Evolutionary conservation across 92 coral and sea anemone genomes (phyloP), one percentile per base, ranked within the genome.

Genomic region (Blastomussa wellsi): DNA sequence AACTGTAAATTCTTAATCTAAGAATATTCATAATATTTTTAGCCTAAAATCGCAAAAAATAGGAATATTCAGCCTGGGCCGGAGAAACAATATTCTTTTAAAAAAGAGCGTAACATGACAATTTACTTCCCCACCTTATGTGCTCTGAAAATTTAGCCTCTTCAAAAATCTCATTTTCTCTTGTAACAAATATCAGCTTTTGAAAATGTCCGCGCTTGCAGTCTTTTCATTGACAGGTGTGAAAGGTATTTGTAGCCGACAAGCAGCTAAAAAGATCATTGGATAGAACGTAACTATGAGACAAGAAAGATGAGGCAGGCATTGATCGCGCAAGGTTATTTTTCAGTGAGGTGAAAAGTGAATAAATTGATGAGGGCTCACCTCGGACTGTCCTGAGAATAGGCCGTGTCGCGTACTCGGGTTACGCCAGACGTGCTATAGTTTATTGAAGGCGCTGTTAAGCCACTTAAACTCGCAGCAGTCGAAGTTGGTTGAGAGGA

Each of bases 401-500:
- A 17, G 4, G 44, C n/a, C 13, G 22, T 22, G 26, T 22, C 75
- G 44, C 48, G 41, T 13, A 2, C 41, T 37, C 47, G 48, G 26
- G 26, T 22, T 29, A 65, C 14, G 16, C 66, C 51, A 20, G 66
- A 20, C 11, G 35, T 14, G 35, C 17, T 51, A 41, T 37, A 36
- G 38, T 51, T 49, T 26, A 36, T 14, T 52, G 85, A 69, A n/a
- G 60, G 35, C 22, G 85, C 41, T 0, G 36, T 48, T 3, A 67
- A 74, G 32, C 64, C 9, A 26, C 44, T 37, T 0, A 5, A 19
- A 68, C 77, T 49, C 35, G 7, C 68, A 36, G 69, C 71, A 1
- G 52, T 22, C 31, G 77, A 81, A 52, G 4, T 69, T 51, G 85
- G 76, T 19, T 51, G 68, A 51, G 78, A 51, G 13, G 55, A 33